Percentiles rank a stretch among this genome's conserved stretches.
These are phyloP conservation scores for Naja naja DNA, from an alignment of 2,113 vertebrate genomes.

Conservation along the genomic window DNA sequence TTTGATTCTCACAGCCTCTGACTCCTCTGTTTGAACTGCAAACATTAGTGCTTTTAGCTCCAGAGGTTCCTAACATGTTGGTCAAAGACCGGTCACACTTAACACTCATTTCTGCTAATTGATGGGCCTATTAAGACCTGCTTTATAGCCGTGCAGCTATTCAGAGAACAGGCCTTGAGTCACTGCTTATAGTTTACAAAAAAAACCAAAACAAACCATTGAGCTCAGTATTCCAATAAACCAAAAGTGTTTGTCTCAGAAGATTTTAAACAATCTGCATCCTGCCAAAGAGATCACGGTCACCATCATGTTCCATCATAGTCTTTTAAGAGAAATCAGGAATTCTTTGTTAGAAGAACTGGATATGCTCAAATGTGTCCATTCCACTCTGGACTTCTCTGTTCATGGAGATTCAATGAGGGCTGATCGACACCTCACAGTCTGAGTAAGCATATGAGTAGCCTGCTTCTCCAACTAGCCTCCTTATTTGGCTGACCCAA, in stretches of 20 bases:
- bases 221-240: neutral
- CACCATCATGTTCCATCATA: neutral
- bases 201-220: neutral
- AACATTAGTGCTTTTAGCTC: conserved; percentile 25
- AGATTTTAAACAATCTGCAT: neutral
- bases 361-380: neutral
- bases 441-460: neutral
- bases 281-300: neutral
- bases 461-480: neutral
- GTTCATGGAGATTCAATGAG: neutral
- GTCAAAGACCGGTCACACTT: conserved; percentile 33
- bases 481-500: neutral
- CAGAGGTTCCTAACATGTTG: conserved; percentile 24
- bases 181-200: conserved; percentile 14
- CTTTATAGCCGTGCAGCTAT: conserved; percentile 30
- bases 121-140: conserved; percentile 29
- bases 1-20: conserved; percentile 7
- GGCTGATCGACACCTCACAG: neutral
- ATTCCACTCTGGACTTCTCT: neutral
- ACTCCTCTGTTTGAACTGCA: conserved; percentile 5
- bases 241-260: neutral
- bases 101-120: conserved; percentile 34
- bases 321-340: neutral
- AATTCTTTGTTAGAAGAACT: neutral
- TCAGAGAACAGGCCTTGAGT: conserved; percentile 3